Evolutionary conservation across 2,113 vertebrate species (phyloP).

Genomic region (Rhodinocichla rosea): DNA sequence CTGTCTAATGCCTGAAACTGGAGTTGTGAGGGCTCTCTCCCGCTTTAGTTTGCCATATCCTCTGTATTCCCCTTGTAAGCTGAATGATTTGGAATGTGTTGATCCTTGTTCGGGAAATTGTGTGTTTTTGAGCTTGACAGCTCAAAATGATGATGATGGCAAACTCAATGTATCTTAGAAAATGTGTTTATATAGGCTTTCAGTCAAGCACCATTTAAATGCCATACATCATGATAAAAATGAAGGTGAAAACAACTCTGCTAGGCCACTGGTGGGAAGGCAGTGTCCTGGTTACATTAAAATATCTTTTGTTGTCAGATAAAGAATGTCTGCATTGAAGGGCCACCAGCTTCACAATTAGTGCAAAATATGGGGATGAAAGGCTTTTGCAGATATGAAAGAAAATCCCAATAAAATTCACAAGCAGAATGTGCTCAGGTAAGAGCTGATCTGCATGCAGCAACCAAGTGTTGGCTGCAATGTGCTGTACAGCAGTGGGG

Average conservation of each 20-base stretch:
- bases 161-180: slow-evolving; percentile 3
- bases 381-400: background rate
- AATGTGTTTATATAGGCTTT: background rate
- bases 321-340: background rate
- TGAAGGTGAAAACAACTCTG: background rate
- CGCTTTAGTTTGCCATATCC: background rate
- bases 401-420: background rate
- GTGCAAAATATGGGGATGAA: background rate
- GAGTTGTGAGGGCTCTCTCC: background rate
- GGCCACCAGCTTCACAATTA: background rate
- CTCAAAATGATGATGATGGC: slow-evolving; percentile 13
- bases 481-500: background rate
- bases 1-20: background rate
- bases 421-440: background rate
- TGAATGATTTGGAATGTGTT: background rate
- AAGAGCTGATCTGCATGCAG: background rate
- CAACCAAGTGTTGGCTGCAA: background rate
- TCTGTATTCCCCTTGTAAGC: background rate
- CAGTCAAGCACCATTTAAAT: slow-evolving; percentile 20
- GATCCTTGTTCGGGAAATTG: background rate
- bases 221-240: background rate
- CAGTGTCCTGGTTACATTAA: background rate
- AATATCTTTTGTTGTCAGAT: background rate
- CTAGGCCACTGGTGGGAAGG: background rate
- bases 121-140: background rate